phyloP scores from a whole-genome alignment of 1,140 invertebrate species.

The Idris sp. region DNA sequence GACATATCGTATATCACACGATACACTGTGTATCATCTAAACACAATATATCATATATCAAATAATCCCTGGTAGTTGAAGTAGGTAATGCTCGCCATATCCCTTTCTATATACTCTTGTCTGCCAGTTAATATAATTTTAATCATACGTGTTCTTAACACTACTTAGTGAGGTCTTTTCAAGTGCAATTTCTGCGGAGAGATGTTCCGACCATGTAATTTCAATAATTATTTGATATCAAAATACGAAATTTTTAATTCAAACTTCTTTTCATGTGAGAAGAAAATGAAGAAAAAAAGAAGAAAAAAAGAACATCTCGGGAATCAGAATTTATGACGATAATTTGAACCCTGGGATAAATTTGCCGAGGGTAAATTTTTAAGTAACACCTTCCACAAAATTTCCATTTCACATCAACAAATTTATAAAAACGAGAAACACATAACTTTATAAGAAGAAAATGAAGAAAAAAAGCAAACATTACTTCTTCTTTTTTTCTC shows the following conservation, averaged over 20 bases:
- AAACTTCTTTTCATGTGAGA: conserved; percentile 18
- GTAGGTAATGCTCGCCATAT: too few species aligned
- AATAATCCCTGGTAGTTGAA: conserved; percentile 5
- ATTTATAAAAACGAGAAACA: too few species aligned
- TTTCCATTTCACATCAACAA: conserved; percentile 29
- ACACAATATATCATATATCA: conserved; percentile 2
- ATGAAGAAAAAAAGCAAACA: too few species aligned
- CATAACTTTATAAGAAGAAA: too few species aligned
- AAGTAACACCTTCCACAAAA: conserved; percentile 22
- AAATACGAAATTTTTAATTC: conserved; percentile 13
- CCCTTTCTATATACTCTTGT: too few species aligned
- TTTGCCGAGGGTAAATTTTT: conserved; percentile 29
- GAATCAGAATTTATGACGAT: conserved; percentile 38
- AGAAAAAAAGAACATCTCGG: background rate
- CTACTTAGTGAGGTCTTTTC: conserved; percentile 35
- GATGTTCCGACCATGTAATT: too few species aligned
- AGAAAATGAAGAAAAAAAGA: conserved; percentile 1
- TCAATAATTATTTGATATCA: too few species aligned
- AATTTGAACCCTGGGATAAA: conserved; percentile 23
- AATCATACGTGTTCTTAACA: conserved; percentile 41
- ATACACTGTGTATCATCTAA: too few species aligned
- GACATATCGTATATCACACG: too few species aligned
- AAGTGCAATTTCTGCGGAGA: too few species aligned
- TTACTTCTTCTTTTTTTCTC: too few species aligned
- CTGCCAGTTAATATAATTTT: conserved; percentile 39